phyloP scores from a whole-genome alignment of 2,797 vertebrate genomes.

The Setipinna tenuifilis region DNA sequence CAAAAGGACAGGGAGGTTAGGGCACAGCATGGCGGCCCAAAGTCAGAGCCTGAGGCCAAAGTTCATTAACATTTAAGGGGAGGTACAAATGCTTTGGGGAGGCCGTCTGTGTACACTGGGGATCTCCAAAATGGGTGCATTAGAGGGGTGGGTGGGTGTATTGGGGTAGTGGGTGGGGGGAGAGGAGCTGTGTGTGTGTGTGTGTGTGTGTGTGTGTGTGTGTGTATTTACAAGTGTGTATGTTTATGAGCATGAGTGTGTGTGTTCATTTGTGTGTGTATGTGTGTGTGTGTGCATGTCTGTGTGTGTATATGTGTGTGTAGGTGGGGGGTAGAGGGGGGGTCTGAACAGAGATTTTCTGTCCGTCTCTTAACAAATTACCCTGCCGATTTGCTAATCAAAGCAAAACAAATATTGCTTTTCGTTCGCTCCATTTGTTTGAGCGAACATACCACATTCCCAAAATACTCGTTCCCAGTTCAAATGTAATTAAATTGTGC shows the following conservation, averaged over 20 bases:
- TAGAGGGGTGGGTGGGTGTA: too few relatives aligned
- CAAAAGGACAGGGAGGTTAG: conserved; percentile 59
- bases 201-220: conserved; percentile 31
- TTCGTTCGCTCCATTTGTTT: conserved; percentile 84
- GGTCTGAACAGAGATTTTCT: conserved; percentile 65
- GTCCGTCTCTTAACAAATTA: conserved; percentile 74
- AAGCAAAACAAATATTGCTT: conserved; percentile 87
- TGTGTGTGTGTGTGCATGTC: conserved; percentile 26
- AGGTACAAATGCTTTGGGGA: conserved; percentile 47
- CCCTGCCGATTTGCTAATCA: conserved; percentile 79
- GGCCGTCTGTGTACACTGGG: conserved; percentile 10
- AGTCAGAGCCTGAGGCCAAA: conserved; percentile 64
- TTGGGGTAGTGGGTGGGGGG: not conserved
- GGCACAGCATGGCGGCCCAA: conserved; percentile 50
- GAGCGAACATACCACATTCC: conserved; percentile 80
- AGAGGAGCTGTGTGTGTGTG: not conserved
- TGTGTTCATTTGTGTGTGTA: too few relatives aligned
- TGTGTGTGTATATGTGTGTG: not conserved
- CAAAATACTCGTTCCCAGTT: conserved; percentile 83
- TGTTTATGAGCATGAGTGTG: not conserved
- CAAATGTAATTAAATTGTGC: conserved; percentile 87
- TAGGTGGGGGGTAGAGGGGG: conserved; percentile 53
- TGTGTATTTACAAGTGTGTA: conserved; percentile 11
- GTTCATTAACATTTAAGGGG: conserved; percentile 65
- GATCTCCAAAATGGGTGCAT: conserved; percentile 21